These are phyloP conservation scores for Ophion obscuratus DNA, from an alignment of 2,888 invertebrate genomes.

Conservation along the genomic window DNA sequence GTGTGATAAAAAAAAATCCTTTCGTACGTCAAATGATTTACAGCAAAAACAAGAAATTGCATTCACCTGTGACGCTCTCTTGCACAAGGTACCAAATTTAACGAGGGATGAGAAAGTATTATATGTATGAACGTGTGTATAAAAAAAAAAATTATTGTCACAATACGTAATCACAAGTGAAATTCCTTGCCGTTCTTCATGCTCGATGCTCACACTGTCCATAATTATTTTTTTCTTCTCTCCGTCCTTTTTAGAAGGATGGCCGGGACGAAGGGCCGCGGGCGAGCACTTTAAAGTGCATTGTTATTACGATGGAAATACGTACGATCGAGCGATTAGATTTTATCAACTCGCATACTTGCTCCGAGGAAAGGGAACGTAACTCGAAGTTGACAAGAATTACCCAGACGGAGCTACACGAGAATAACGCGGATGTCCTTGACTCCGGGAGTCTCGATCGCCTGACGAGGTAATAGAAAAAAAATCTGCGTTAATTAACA, in stretches of 20 bases:
- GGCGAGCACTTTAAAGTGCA: constrained; percentile 16
- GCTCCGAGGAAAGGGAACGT: constrained; percentile 32
- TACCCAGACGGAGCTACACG: constrained; percentile 12
- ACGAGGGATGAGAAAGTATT: constrained; percentile 6
- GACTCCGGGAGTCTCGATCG: constrained; percentile 10
- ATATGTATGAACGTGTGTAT: constrained; percentile 13
- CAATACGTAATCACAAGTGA: constrained; percentile 11
- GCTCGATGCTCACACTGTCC: neutral
- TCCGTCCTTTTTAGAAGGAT: neutral
- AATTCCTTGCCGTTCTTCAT: constrained; percentile 1
- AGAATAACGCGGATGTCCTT: constrained; percentile 43
- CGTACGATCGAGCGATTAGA: constrained; percentile 53
- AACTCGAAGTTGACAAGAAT: constrained; percentile 26
- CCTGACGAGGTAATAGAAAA: constrained; percentile 16
- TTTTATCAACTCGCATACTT: constrained; percentile 35
- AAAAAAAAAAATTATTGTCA: neutral
- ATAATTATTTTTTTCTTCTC: neutral
- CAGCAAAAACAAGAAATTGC: neutral
- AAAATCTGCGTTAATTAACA: constrained; percentile 39
- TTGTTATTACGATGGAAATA: constrained; percentile 41
- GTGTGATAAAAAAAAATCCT: neutral
- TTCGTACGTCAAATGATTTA: neutral
- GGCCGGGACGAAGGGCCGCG: constrained; percentile 29
- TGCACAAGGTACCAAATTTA: neutral
- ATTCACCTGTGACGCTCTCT: neutral